phyloP scores from a whole-genome alignment of 53 echinoderm and acorn worm genomes.

The Temnopleurus reevesii region DNA sequence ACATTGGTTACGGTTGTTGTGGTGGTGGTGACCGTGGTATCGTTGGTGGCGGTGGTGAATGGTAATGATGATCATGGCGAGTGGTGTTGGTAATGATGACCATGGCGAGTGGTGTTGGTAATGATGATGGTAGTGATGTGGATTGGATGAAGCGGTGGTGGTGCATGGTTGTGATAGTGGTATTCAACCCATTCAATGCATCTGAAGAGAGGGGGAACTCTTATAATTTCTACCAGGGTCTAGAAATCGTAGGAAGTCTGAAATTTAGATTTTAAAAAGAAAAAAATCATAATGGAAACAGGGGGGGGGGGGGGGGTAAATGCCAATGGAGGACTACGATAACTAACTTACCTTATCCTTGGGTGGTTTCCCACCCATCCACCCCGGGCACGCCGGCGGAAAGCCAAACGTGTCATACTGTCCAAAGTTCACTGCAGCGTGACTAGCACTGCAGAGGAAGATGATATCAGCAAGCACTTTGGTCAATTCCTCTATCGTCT shows the following conservation, averaged over 20 bases:
- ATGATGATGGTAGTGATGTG: neutral
- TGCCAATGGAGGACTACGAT: too few relatives aligned
- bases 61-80: too few relatives aligned
- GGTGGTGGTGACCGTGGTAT: neutral
- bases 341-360: slow-evolving; percentile 63
- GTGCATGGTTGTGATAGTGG: neutral
- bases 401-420: slow-evolving; percentile 69
- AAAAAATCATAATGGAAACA: too few relatives aligned
- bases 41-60: neutral
- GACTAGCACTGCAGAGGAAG: slow-evolving; percentile 58
- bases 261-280: too few relatives aligned
- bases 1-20: neutral
- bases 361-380: slow-evolving; percentile 57
- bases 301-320: too few relatives aligned
- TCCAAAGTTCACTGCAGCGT: slow-evolving; percentile 65
- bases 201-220: too few relatives aligned
- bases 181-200: too few relatives aligned
- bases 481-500: slow-evolving; percentile 36
- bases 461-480: slow-evolving; percentile 53
- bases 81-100: too few relatives aligned
- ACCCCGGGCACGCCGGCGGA: slow-evolving; percentile 62
- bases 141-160: too few relatives aligned
- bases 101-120: neutral
- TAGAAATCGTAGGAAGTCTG: too few relatives aligned
- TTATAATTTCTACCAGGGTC: too few relatives aligned